Conservation (phyloP, 2,113 vertebrate species). For the Chinchilla lanigera region DNA sequence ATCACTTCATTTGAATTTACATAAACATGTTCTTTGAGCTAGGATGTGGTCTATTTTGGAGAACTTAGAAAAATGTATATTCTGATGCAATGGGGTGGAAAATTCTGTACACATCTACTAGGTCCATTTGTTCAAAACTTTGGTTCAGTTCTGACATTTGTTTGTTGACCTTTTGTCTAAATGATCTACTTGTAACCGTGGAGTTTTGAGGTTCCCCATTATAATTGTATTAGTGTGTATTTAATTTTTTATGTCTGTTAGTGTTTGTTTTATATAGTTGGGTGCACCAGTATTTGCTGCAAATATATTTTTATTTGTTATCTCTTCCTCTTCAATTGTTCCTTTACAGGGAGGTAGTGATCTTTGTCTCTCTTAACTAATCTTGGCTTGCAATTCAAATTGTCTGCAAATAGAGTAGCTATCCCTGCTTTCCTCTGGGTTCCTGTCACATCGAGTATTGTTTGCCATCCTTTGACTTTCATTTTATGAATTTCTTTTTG, state of each 20-base stretch:
- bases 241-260: neutral
- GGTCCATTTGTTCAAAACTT: neutral
- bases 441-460: neutral
- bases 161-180: neutral
- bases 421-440: neutral
- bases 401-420: neutral
- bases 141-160: neutral
- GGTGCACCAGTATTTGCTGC: neutral
- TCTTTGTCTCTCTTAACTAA: neutral
- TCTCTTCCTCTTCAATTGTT: neutral
- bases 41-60: neutral
- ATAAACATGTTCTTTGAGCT: neutral
- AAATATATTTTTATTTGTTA: neutral
- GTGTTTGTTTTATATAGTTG: neutral
- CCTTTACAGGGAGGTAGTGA: neutral
- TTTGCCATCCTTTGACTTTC: neutral
- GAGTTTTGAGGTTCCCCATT: neutral
- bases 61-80: neutral
- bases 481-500: neutral
- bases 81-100: neutral
- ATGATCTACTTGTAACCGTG: neutral
- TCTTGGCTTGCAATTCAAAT: neutral
- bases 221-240: neutral
- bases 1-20: neutral
- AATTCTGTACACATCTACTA: neutral